Percentiles rank a stretch among this genome's conserved stretches.
Conservation (phyloP, 2,113 vertebrate species). For the Megalops atlanticus region DNA sequence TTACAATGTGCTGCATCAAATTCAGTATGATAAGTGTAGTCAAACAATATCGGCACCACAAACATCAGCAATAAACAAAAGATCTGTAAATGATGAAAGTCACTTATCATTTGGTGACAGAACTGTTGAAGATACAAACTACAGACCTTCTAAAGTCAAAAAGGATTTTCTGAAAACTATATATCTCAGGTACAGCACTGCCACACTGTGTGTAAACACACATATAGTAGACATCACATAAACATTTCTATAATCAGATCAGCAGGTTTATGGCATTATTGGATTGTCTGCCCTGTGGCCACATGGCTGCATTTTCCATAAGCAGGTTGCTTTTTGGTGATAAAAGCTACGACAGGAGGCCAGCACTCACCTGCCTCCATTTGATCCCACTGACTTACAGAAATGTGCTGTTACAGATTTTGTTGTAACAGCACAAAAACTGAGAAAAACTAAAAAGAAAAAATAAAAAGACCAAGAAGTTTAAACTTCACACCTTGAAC, state of each 20-base stretch:
- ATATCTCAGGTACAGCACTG: not conserved
- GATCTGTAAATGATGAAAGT: too few relatives aligned
- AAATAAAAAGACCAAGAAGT: too few relatives aligned
- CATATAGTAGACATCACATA: not conserved
- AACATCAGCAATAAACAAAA: too few relatives aligned
- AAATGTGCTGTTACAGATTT: not conserved
- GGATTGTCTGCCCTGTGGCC: constrained; percentile 10
- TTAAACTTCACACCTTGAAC: too few relatives aligned
- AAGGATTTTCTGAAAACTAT: not conserved
- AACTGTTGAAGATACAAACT: too few relatives aligned
- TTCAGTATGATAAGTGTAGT: too few relatives aligned
- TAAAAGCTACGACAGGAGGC: not conserved
- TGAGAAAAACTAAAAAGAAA: not conserved
- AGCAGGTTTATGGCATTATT: not conserved
- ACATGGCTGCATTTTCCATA: constrained; percentile 1
- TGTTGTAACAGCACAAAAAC: not conserved
- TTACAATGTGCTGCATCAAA: too few relatives aligned
- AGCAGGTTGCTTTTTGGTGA: not conserved
- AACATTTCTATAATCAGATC: constrained; percentile 13
- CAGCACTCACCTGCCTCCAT: not conserved
- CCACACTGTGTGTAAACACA: not conserved
- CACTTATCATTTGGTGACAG: too few relatives aligned
- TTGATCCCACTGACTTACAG: not conserved
- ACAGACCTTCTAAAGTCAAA: not conserved
- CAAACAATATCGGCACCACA: not conserved